Base-by-base conservation (phyloP, 2,797 vertebrate genomes). In the Schizopygopsis pylzovi region DNA sequence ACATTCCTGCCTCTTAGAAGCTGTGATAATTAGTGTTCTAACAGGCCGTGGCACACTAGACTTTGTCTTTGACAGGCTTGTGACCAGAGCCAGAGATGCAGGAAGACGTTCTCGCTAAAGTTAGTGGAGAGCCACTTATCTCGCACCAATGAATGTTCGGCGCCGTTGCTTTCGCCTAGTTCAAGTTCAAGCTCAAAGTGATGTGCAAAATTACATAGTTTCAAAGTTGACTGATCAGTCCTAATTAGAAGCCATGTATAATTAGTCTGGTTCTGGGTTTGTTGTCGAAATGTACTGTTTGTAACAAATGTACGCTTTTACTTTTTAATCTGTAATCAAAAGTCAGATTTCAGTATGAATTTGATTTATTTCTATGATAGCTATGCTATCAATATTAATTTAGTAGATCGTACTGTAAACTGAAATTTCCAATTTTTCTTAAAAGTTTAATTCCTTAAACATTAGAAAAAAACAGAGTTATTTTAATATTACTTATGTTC, bases 1-100 rank as follows among this genome's bases (percentile, higher is more conserved):
- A 93, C 94, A 94, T 94, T 96, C 94, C 94, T 94, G 91, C 89
- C 89, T 92, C 92, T 92, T 89, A 93, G 92, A 94, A 91, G 91
- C 86, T 85, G 90, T 91, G 90, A 79, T 95, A 95, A 95, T 96
- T 95, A 96, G 95, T 91, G 91, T 85, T 79, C 90, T 93, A 87
- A 95, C 88, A 88, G 83, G 72, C 56, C 90, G 90, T 89, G 91
- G 90, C 90, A 91, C 89, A 88, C 86, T 79, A 82, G 79, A 72
- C 75, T 85, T 72, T 28, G 86, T 56, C 79, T 90, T 87, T 85
- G 81, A 86, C 87, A 81, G 79, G 81, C 81, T 79, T 28, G 83
- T 61, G 81, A 83, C 89, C 67, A 76, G 80, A 86, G 77, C 63
- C 65, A 47, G 63, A 84, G 90, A 91, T 91, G 87, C 59, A 87